Evolutionary conservation across 2,888 invertebrate species (phyloP), one percentile per base, ranked within the genome.

Genomic region (Acanthosepion lycidas): DNA sequence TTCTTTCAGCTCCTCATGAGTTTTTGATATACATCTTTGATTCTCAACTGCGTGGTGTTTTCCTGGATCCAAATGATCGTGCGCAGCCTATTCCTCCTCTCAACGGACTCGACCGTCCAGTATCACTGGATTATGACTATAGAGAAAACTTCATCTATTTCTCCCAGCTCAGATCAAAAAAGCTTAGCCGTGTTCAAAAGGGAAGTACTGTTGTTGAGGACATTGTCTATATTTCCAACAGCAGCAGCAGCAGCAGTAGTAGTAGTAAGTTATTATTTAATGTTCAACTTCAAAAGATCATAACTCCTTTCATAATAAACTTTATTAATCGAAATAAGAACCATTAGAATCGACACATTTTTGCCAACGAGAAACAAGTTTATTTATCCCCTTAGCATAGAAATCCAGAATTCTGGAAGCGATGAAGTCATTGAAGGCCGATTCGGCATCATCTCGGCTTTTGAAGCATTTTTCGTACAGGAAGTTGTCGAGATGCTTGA

Each of bases 91-190:
- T 99, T 97, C 98, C 98, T 95, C 98, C 99, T 0, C 98, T 97
- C 51, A 95, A 95, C 9, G 96, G 96, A 6, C 96, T 97, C 6
- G 95, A 95, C 91, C 96, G 99, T 96, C 99, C 99, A 0, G 99
- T 99, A 4, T 99, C 99, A 4, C 98, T 99, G 23, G 99, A 99
- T 97, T 99, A 99, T 97, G 99, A 99, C 97, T 99, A 98, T 96
- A 98, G 98, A 2, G 98, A 99, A 96, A 98, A 98, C 95, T 98
- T 98, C 96, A 97, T 99, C 95, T 98, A 99, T 97, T 99, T 99
- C 95, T 96, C 97, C 9, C 96, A 97, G 94, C 96, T 96, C 53
- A 95, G 95, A 9, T 95, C 95, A 1, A 96, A 96, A 94, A 95
- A 96, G 78, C 95, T 97, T n/a, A 96, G 96, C 94, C 94, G 96